Evolutionary conservation across 2,888 invertebrate species (phyloP), one percentile per base, ranked within the genome.

Genomic region (Volucella inflata): DNA sequence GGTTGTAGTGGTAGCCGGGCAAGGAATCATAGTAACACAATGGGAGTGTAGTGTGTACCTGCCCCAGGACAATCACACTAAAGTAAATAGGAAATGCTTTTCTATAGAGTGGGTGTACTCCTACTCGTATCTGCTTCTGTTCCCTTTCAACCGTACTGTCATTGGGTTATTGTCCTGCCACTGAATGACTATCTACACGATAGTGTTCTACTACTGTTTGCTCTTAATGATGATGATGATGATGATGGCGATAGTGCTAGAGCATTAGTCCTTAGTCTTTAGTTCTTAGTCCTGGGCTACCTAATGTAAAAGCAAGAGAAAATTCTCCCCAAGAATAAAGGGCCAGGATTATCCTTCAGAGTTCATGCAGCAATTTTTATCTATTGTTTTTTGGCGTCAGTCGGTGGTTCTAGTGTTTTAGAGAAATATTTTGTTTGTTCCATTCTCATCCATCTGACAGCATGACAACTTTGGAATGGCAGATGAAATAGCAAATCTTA

Each of bases 81-180:
- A 50, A 60, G 60, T 42, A 51, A 51, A 46, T 72, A 57, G 44
- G 38, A 74, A 44, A 48, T 62, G 14, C 38, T 14, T n/a, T 57
- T 57, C 36, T 42, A 44, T 55, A 11, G 12, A 16, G 30, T 30
- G 30, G 30, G 30, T 30, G 30, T 30, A n/a, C n/a, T n/a, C n/a
- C n/a, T n/a, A n/a, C n/a, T n/a, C n/a, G n/a, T n/a, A 10, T 68
- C 10, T 12, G 38, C 30, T 67, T 75, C 36, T 77, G 17, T 59
- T 70, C 44, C n/a, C 60, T 51, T 81, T 57, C 42, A 17, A 65
- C 40, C 50, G 46, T 46, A n/a, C 51, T 59, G 57, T 76, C 76
- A 70, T 65, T 65, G 65, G 74, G 79, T 74, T 79, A 59, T 79
- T 74, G 79, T 79, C 51, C 50, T 51, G 2, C 36, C 40, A 38